phyloP scores from a whole-genome alignment of 2,888 invertebrate genomes.

The Cantharis rufa region DNA sequence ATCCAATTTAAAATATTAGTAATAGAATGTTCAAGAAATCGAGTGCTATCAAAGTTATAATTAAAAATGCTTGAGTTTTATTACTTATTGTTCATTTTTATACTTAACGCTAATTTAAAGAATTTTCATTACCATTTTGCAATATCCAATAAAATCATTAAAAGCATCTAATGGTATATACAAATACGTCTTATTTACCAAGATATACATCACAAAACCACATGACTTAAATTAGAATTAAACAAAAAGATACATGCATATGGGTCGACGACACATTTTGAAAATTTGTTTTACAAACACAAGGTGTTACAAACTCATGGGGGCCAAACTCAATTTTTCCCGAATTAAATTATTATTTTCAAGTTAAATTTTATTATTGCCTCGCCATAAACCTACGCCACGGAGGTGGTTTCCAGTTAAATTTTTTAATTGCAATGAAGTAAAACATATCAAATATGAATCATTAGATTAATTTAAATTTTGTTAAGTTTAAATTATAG shows the following conservation, averaged over 20 bases:
- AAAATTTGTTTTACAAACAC: no score
- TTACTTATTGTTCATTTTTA: conserved; percentile 4
- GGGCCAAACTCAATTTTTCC: no score
- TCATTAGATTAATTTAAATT: background rate
- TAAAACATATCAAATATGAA: background rate
- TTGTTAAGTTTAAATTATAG: background rate
- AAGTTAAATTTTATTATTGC: background rate
- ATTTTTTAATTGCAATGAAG: background rate
- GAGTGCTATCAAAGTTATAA: background rate
- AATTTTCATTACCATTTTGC: background rate
- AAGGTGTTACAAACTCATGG: no score
- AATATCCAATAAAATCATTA: background rate
- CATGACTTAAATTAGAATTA: background rate
- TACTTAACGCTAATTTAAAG: background rate
- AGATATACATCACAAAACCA: background rate
- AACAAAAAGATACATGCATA: background rate
- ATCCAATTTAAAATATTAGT: background rate
- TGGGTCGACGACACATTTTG: background rate
- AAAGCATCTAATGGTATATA: background rate
- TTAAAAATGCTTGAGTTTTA: background rate
- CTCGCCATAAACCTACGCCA: background rate
- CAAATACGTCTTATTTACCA: background rate
- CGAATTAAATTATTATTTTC: no score
- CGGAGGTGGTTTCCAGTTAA: background rate
- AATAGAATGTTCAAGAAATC: background rate